Conservation (phyloP, 1,140 invertebrate species). For the Drosophila pallidifrons region DNA sequence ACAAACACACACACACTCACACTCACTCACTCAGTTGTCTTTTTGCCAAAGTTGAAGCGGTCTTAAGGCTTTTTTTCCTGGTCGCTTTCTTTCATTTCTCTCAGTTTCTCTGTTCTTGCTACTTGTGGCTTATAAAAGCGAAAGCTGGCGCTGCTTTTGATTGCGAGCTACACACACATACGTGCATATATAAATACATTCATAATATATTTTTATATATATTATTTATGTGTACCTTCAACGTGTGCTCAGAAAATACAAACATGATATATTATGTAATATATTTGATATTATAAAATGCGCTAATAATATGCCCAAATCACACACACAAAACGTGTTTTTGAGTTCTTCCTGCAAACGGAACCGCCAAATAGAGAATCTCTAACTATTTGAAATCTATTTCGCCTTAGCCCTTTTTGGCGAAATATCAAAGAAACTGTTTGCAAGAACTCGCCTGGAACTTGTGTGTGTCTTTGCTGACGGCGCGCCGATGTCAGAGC, state of each 20-base stretch:
- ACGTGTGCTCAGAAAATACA: not conserved
- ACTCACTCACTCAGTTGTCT: constrained; percentile 23
- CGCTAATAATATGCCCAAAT: constrained; percentile 19
- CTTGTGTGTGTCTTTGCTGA: not conserved
- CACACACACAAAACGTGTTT: not conserved
- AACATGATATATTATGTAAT: constrained; percentile 19
- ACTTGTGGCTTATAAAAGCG: constrained; percentile 64
- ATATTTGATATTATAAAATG: constrained; percentile 25
- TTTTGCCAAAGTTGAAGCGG: constrained; percentile 51
- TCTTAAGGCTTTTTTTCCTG: constrained; percentile 50
- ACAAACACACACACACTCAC: constrained; percentile 24
- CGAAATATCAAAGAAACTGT: not conserved
- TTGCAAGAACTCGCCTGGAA: not conserved
- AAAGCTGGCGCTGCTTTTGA: constrained; percentile 49
- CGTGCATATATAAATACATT: not conserved
- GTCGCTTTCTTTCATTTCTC: constrained; percentile 38
- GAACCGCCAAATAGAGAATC: not conserved
- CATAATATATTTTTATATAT: constrained; percentile 10
- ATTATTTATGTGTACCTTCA: constrained; percentile 2
- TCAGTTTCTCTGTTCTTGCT: constrained; percentile 20
- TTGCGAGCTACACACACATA: constrained; percentile 24
- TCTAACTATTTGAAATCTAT: not conserved
- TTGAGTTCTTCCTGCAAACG: not conserved
- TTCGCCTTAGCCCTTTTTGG: not conserved
- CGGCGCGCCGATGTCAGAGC: constrained; percentile 4